phyloP scores from a whole-genome alignment of 2,888 invertebrate species.

The Amblyteles armatorius region DNA sequence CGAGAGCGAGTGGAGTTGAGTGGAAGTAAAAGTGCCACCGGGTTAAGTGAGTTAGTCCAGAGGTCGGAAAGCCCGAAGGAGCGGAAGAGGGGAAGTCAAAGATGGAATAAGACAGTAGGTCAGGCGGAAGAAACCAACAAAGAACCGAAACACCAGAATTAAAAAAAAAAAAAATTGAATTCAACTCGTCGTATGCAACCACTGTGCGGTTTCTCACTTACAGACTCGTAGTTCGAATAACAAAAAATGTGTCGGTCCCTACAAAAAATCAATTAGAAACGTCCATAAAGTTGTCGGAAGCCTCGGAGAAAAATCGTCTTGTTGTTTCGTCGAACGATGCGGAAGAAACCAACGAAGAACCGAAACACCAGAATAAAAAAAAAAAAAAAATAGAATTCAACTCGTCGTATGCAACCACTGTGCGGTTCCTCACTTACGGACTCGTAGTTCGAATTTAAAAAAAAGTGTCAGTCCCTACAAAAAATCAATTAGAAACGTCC shows the following conservation, averaged over 20 bases:
- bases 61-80: conserved; percentile 54
- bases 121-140: conserved; percentile 58
- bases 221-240: no score
- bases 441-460: no score
- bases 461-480: no score
- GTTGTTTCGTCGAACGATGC: neutral
- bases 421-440: no score
- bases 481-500: no score
- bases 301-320: no score
- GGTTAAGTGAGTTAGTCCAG: conserved; percentile 63
- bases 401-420: neutral
- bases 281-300: no score
- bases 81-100: conserved; percentile 34
- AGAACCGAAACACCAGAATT: conserved; percentile 31
- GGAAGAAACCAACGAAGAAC: conserved; percentile 59
- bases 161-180: neutral
- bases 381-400: conserved; percentile 6
- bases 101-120: conserved; percentile 57
- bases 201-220: no score
- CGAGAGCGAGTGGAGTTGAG: conserved; percentile 3
- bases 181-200: neutral
- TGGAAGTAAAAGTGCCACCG: conserved; percentile 48
- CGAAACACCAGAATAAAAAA: neutral
- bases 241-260: no score
- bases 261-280: no score